A percentile compares a stretch with the other conserved stretches of the same genome.
These are phyloP conservation scores for Aphelenchoides bicaudatus DNA, from an alignment of 2,888 invertebrate species.

Conservation along the genomic window DNA sequence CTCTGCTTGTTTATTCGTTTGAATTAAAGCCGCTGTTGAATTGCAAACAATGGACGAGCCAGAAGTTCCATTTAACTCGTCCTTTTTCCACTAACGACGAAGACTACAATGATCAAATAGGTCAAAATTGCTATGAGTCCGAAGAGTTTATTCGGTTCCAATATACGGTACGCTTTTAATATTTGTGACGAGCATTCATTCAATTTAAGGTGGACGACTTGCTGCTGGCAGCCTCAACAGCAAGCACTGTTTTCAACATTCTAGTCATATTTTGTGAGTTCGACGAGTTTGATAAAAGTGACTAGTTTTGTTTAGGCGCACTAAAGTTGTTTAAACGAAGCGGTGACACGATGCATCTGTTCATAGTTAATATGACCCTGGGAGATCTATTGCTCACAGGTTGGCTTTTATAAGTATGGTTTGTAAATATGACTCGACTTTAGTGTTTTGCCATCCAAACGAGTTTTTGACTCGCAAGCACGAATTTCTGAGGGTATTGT, in stretches of 20 bases:
- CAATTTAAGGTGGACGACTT: constrained; percentile 54
- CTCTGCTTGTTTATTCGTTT: no score
- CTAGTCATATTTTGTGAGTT: constrained; percentile 59
- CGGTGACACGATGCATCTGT: constrained; percentile 60
- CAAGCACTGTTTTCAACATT: constrained; percentile 58
- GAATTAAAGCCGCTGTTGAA: background rate
- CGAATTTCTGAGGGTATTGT: constrained; percentile 53
- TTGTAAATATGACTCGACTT: background rate
- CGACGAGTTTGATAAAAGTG: no score
- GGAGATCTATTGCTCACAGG: constrained; percentile 58
- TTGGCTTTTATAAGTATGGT: constrained; percentile 21
- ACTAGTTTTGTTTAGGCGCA: no score
- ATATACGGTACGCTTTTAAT: constrained; percentile 24
- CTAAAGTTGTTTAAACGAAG: constrained; percentile 46
- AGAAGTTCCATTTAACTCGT: no score
- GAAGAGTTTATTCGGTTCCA: constrained; percentile 31
- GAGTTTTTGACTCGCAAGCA: constrained; percentile 59
- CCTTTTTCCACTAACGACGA: no score
- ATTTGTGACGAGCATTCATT: constrained; percentile 3
- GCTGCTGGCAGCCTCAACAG: constrained; percentile 56
- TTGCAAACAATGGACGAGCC: no score
- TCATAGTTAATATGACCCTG: constrained; percentile 59
- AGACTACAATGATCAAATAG: constrained; percentile 13
- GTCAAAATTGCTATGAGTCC: constrained; percentile 29
- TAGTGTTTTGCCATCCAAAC: constrained; percentile 59